Conservation (phyloP, 2,797 vertebrate species). For the Neosilurus hyrtlii region DNA sequence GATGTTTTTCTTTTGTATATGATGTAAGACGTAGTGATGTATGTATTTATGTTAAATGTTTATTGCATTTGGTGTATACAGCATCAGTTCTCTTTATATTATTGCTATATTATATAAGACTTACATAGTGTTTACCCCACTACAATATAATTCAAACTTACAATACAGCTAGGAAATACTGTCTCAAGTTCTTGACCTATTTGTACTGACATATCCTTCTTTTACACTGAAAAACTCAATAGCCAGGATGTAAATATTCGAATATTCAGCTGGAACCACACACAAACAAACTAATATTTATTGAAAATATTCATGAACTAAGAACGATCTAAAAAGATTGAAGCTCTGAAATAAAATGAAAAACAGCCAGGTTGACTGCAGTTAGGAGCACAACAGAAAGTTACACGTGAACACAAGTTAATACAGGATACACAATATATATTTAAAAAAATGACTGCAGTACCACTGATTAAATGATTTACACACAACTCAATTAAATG, state of each 20-base stretch:
- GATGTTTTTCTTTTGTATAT: background rate
- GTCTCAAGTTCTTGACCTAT: background rate
- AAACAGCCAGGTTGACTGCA: constrained; percentile 7
- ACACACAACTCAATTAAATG: constrained; percentile 14
- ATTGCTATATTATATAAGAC: too few relatives aligned
- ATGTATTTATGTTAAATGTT: background rate
- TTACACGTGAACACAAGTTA: constrained; percentile 1
- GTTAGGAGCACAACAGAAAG: background rate
- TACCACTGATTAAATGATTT: background rate
- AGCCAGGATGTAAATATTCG: constrained; percentile 1
- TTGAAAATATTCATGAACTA: background rate
- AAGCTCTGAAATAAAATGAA: background rate
- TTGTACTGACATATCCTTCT: background rate
- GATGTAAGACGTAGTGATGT: background rate
- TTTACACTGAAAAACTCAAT: constrained; percentile 1
- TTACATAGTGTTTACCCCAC: constrained; percentile 12
- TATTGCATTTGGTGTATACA: background rate
- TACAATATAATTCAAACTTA: background rate
- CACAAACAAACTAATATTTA: too few relatives aligned
- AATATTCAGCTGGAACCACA: background rate
- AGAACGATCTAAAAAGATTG: background rate
- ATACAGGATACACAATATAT: background rate
- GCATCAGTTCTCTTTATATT: background rate
- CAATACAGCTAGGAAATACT: background rate
- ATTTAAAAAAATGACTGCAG: background rate